Base-by-base conservation (phyloP, 2,113 vertebrate species). In the Prinia subflava region DNA sequence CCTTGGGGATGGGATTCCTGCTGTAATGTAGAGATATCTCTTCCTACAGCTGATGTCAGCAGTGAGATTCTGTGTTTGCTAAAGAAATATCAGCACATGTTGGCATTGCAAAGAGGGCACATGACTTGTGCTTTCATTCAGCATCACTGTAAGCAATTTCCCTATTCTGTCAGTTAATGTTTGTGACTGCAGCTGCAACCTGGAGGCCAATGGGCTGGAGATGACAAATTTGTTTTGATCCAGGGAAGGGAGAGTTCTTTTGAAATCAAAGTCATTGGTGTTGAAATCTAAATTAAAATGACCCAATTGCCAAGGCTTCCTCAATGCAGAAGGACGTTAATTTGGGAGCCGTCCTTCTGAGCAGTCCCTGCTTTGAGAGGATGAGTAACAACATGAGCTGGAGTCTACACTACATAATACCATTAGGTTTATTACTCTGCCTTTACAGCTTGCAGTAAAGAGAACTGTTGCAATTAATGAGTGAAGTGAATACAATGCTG, bases 381-480 rank as follows among this genome's bases (percentile, higher is more conserved):
- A 86, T 80, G 73, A 94, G 60, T 82, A 90, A 75, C 50, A 33
- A 64, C 42, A 22, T 39, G 53, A 89, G 44, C 57, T 81, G 37
- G 39, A 88, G 28, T 75, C 68, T 74, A 37, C 49, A 62, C 39
- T 53, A 46, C 31, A 31, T 89, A 87, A 94, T 69, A 30, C 62
- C 69, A 76, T 94, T 89, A 90, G 30, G 73, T 89, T 94, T 88
- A 87, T 92, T 95, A 31, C 80, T 90, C 21, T 15, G 25, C 4
- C 71, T 90, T 84, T 81, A 88, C 41, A 87, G 56, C 60, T 78
- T 19, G 1, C 83, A 82, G 44, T 71, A 81, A 94, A 90, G 35
- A 64, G 30, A n/a, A 56, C 19, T 73, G 64, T 44, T 84, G 73
- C 83, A 71, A 30, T 90, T 92, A 94, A 74, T 84, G 49, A 93